Percentiles rank a stretch among this genome's conserved stretches.
These are phyloP conservation scores for Mus spicilegus DNA, from an alignment of 2,113 vertebrate genomes.

Conservation along the genomic window DNA sequence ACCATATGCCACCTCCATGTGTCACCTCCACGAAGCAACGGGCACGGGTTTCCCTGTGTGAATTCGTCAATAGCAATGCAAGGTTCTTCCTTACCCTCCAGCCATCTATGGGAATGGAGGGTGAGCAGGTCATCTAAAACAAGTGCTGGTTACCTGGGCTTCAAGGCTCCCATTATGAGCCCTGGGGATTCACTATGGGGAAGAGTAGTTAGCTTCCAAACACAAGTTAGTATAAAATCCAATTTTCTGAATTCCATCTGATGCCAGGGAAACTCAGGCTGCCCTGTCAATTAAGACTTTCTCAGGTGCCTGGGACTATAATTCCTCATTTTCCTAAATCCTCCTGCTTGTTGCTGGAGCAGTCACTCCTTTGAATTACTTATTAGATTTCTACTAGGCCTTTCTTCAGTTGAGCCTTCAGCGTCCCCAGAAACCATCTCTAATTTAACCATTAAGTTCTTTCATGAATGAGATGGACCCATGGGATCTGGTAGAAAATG, in stretches of 20 bases:
- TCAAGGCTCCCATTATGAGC: neutral
- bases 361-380: neutral
- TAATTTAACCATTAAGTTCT: conserved; percentile 5
- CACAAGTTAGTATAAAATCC: neutral
- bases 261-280: neutral
- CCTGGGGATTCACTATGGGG: neutral
- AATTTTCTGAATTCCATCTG: neutral
- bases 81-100: neutral
- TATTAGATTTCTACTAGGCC: conserved; percentile 22
- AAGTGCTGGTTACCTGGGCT: accelerated
- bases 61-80: neutral
- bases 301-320: neutral
- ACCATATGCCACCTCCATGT: accelerated
- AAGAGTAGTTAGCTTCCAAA: neutral
- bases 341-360: neutral
- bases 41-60: neutral
- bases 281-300: neutral
- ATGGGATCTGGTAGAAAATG: neutral
- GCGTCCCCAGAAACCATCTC: neutral
- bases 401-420: neutral
- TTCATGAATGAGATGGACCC: neutral
- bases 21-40: neutral
- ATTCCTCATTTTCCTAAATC: conserved; percentile 8
- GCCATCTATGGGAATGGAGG: neutral
- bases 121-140: neutral